Evolutionary conservation across 2,888 invertebrate genomes (phyloP), one percentile per base, ranked within the genome.

Genomic region (Epistrophella euchroma): DNA sequence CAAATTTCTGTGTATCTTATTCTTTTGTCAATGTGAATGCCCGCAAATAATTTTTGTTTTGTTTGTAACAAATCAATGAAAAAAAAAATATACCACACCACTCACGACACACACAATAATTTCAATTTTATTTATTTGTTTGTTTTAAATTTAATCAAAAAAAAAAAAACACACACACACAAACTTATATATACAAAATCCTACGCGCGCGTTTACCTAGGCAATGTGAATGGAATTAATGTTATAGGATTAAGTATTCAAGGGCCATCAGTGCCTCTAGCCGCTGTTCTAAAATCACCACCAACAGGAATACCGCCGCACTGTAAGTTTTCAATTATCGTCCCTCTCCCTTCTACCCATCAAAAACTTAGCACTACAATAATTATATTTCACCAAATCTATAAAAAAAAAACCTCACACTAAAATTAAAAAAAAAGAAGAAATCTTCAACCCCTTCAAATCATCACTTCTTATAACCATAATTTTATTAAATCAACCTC

Each of bases 181-280:
- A 77, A 83, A 47, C 25, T 22, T 56, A 32, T 56, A 25, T 35
- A 40, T 80, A 74, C 78, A 66, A 74, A 74, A 78, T 72, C 77
- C 50, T 75, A 50, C 77, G 74, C 73, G 70, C 60, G 50, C 73
- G 72, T 62, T 50, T 78, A 79, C 88, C 84, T 94, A 96, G 96
- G 96, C 89, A 94, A 93, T 90, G 95, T 95, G 52, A 96, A 96
- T 91, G 96, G 96, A 62, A 95, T 96, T 93, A 96, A 96, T 92
- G 95, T 96, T 92, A 95, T 94, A 89, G 93, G 94, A 88, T 91
- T 94, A 89, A 93, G 94, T 81, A 91, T 94, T 87, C 94, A 94
- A 90, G 93, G 93, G 82, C 93, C 93, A 47, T 93, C 93, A 62
- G 91, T 93, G 88, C 93, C 93, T 73, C 91, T 93, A 89, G 93